Evolutionary conservation across 1,140 invertebrate genomes (phyloP).

Genomic region (Fopius arisanus): DNA sequence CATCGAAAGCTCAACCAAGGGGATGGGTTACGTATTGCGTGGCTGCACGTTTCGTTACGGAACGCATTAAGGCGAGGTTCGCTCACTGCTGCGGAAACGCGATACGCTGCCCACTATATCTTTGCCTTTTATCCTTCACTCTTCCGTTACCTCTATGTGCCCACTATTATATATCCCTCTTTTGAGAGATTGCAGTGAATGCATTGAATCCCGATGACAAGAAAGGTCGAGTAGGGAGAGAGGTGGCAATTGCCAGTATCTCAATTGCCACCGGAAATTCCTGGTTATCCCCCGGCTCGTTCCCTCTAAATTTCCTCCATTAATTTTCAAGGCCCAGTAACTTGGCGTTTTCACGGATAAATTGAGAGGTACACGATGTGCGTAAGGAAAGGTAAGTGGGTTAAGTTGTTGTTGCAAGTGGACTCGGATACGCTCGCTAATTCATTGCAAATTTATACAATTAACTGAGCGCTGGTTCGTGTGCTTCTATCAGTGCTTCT

Average conservation of each 20-base stretch:
- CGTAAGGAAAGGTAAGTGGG: neutral
- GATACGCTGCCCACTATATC: slow-evolving; percentile 44
- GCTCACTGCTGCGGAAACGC: slow-evolving; percentile 58
- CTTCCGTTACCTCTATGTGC: neutral
- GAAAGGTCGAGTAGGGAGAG: too few species aligned
- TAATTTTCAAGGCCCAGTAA: neutral
- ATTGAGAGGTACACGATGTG: neutral
- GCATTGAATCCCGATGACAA: too few species aligned
- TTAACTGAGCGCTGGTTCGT: slow-evolving; percentile 26
- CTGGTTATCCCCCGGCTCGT: too few species aligned
- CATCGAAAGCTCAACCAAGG: slow-evolving; percentile 28
- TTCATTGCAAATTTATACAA: slow-evolving; percentile 39
- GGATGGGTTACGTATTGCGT: slow-evolving; percentile 8
- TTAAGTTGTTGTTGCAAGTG: slow-evolving; percentile 6
- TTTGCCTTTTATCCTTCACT: neutral
- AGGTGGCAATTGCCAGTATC: too few species aligned
- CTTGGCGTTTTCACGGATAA: neutral
- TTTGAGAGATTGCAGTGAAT: too few species aligned
- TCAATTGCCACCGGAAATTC: too few species aligned
- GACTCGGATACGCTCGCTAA: slow-evolving; percentile 13
- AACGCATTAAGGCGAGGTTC: slow-evolving; percentile 43
- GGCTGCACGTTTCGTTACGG: slow-evolving; percentile 43
- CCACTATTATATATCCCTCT: neutral
- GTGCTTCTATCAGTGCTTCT: too few species aligned
- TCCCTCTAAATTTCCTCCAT: neutral